Conservation (phyloP, 2,888 invertebrate species). For the Caenorhabditis macrosperma region DNA sequence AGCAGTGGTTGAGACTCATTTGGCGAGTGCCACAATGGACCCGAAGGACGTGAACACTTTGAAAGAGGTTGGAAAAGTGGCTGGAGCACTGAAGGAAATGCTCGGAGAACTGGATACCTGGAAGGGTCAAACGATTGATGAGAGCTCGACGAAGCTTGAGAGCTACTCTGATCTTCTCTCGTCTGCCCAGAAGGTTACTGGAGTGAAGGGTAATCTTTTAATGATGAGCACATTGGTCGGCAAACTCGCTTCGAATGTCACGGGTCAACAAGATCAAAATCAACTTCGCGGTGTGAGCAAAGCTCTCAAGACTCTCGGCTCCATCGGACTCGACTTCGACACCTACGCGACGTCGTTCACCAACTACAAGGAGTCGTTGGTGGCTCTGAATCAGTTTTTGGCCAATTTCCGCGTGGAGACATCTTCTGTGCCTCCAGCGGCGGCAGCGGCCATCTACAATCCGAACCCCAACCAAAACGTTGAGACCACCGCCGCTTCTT, state of each 20-base stretch:
- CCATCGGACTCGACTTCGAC: neutral
- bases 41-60: neutral
- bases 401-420: no score
- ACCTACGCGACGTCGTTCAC: neutral
- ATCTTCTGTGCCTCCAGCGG: no score
- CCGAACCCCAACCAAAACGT: no score
- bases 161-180: neutral
- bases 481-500: no score
- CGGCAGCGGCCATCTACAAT: no score
- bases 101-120: neutral
- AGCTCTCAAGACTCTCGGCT: neutral
- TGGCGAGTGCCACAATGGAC: neutral
- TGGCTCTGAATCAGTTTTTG: neutral
- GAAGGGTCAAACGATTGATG: neutral
- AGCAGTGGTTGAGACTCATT: neutral
- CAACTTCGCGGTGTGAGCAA: neutral
- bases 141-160: neutral
- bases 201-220: neutral
- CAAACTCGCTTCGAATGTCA: neutral
- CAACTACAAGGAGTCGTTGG: neutral
- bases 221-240: neutral
- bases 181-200: neutral
- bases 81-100: neutral
- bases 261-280: neutral
- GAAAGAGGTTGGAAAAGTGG: neutral